Conservation (phyloP, 2,888 invertebrate species). For the Erynnis tages region DNA sequence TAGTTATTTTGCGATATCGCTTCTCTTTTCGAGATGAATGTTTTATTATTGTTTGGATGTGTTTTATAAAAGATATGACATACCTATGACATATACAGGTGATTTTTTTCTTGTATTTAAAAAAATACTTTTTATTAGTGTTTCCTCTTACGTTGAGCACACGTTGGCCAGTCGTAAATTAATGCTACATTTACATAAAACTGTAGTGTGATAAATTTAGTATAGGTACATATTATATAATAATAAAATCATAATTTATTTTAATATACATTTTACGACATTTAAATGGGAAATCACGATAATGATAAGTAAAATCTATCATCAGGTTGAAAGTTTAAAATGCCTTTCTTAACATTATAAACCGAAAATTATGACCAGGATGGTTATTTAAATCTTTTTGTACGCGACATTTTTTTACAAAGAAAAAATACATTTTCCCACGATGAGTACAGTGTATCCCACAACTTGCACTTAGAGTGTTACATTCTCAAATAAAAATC, state of each 20-base stretch:
- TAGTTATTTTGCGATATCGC: conserved; percentile 34
- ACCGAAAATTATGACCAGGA: conserved; percentile 32
- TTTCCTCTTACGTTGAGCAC: too few relatives aligned
- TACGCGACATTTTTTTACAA: conserved; percentile 29
- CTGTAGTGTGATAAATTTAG: too few relatives aligned
- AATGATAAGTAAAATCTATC: conserved; percentile 35
- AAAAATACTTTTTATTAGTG: too few relatives aligned
- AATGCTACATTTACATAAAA: too few relatives aligned
- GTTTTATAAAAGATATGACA: too few relatives aligned
- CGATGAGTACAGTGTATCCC: conserved; percentile 23
- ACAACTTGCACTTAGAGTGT: neutral
- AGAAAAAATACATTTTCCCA: conserved; percentile 31
- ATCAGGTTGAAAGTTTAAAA: conserved; percentile 33
- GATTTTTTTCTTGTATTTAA: too few relatives aligned
- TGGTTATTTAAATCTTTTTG: conserved; percentile 28
- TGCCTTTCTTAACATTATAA: conserved; percentile 34
- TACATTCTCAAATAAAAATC: conserved; percentile 6
- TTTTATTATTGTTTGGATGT: neutral
- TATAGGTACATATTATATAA: too few relatives aligned
- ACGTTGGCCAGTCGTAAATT: too few relatives aligned
- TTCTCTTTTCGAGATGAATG: neutral
- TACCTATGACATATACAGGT: too few relatives aligned
- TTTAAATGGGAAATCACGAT: too few relatives aligned
- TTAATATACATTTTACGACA: too few relatives aligned
- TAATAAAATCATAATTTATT: too few relatives aligned